Conservation (phyloP, 2,888 invertebrate species). For the Leucoptera coffeella region DNA sequence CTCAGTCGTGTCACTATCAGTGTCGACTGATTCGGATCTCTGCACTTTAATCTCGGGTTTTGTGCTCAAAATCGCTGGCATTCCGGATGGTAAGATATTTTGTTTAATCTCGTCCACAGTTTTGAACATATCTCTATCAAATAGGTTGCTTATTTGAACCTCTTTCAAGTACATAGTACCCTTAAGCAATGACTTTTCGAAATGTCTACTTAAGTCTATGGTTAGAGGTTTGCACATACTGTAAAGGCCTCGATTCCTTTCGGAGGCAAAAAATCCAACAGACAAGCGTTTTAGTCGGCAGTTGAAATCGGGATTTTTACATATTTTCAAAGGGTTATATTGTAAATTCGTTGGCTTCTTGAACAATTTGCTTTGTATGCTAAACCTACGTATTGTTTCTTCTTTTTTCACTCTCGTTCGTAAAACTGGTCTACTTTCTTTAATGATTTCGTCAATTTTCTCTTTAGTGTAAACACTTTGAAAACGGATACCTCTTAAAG, state of each 20-base stretch:
- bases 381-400: conserved; percentile 6
- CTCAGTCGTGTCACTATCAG: no score
- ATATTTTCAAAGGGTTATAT: conserved; percentile 27
- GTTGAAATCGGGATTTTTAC: conserved; percentile 43
- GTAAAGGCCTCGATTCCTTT: conserved; percentile 20
- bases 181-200: conserved; percentile 23
- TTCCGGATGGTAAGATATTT: no score
- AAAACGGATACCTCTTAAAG: conserved; percentile 13
- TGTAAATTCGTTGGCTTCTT: conserved; percentile 23
- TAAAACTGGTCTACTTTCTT: conserved; percentile 20
- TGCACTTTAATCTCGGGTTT: no score
- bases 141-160: conserved; percentile 3
- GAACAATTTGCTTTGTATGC: conserved; percentile 15
- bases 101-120: no score
- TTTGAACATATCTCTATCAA: no score
- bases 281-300: conserved; percentile 26
- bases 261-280: conserved; percentile 22
- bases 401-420: conserved; percentile 2
- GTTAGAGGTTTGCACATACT: conserved; percentile 29
- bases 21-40: no score
- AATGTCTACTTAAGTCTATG: conserved; percentile 27
- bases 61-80: no score
- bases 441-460: conserved; percentile 15
- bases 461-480: conserved; percentile 11
- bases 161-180: conserved; percentile 20